Conservation (phyloP, 2,797 vertebrate genomes). For the Scomberomorus guttatus region DNA sequence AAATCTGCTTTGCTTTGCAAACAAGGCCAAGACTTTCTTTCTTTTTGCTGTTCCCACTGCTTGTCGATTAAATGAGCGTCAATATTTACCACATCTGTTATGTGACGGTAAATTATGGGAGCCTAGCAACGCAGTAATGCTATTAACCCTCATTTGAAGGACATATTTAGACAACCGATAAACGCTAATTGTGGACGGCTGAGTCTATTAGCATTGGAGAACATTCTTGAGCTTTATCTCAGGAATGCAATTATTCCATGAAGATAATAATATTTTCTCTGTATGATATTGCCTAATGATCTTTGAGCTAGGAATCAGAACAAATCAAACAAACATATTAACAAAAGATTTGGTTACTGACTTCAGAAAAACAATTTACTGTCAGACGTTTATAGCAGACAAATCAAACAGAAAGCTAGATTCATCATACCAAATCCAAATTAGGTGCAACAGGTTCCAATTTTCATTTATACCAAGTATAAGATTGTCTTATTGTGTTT, state of each 20-base stretch:
- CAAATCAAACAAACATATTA: too few species aligned
- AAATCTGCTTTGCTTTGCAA: background rate
- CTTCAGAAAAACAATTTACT: too few species aligned
- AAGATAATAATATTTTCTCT: background rate
- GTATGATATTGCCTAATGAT: background rate
- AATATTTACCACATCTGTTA: background rate
- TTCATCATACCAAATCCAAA: background rate
- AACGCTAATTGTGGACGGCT: slow-evolving; percentile 1
- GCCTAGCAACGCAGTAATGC: background rate
- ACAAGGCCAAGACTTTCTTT: background rate
- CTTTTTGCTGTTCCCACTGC: slow-evolving; percentile 6
- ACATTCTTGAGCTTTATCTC: background rate
- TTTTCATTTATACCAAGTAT: too few species aligned
- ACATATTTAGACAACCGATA: slow-evolving; percentile 25
- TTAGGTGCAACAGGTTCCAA: too few species aligned
- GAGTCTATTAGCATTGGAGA: background rate
- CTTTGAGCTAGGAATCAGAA: background rate
- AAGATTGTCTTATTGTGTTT: too few species aligned
- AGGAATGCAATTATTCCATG: background rate
- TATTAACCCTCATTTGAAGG: background rate
- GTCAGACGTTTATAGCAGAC: background rate
- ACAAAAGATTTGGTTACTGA: too few species aligned
- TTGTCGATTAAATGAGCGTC: background rate
- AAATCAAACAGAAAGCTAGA: background rate
- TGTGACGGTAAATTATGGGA: background rate